A percentile compares a stretch with the other conserved stretches of the same genome.
phyloP scores from a whole-genome alignment of 2,797 vertebrate genomes.

The Coreius guichenoti region DNA sequence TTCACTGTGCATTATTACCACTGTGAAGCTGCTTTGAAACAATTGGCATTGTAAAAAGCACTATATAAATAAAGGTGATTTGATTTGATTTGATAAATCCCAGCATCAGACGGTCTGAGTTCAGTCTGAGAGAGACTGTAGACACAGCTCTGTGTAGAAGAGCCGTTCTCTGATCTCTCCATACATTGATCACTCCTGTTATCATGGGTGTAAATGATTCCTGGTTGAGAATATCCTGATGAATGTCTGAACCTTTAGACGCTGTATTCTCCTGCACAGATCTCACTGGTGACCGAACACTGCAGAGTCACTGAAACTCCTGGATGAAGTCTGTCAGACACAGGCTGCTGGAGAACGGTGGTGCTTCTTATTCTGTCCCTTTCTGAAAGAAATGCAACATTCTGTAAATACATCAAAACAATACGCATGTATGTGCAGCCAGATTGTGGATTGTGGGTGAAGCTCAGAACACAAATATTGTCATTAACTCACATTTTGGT shows the following conservation, averaged over 20 bases:
- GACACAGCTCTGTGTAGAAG: not conserved
- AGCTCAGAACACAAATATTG: not conserved
- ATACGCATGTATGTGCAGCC: not conserved
- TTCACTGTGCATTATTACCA: too few species aligned
- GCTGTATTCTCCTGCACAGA: conserved; percentile 49
- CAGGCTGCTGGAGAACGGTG: conserved; percentile 34
- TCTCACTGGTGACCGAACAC: conserved; percentile 41
- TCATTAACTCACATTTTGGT: conserved; percentile 15
- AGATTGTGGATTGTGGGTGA: not conserved
- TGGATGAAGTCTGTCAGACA: conserved; percentile 25
- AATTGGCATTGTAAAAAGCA: too few species aligned
- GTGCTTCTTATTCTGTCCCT: not conserved
- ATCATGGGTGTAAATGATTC: conserved; percentile 44
- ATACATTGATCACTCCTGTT: conserved; percentile 28
- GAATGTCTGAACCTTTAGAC: conserved; percentile 49
- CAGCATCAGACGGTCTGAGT: conserved; percentile 38
- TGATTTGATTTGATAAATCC: conserved; percentile 47
- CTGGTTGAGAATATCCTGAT: conserved; percentile 45
- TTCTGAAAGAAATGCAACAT: not conserved
- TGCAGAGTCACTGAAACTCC: conserved; percentile 49
- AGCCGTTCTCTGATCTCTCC: conserved; percentile 27
- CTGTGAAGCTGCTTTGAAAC: too few species aligned
- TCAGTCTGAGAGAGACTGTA: conserved; percentile 29
- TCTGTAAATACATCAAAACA: not conserved
- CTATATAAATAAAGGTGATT: too few species aligned